Base-by-base conservation (phyloP, 2,888 invertebrate species). In the Branchipolynoe longqiensis region DNA sequence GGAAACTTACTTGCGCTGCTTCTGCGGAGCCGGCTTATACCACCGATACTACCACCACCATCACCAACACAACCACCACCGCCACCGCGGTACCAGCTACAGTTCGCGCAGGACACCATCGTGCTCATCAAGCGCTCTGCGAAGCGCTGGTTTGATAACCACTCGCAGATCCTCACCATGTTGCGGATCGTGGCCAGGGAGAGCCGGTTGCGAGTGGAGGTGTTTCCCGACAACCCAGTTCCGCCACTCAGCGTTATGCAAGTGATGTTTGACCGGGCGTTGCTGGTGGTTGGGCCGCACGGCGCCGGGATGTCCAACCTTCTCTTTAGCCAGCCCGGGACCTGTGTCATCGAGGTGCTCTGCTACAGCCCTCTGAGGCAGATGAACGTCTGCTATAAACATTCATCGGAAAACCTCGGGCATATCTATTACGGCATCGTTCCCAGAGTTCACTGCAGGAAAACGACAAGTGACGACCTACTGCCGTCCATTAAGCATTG, bases 41-140 rank as follows among this genome's bases (percentile, higher is more conserved):
- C n/a, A n/a, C n/a, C n/a, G n/a, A n/a, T n/a, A n/a, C n/a, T n/a
- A n/a, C n/a, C n/a, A n/a, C n/a, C n/a, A n/a, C n/a, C n/a, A n/a
- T n/a, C n/a, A n/a, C n/a, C n/a, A n/a, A n/a, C n/a, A n/a, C n/a
- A n/a, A n/a, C n/a, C n/a, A n/a, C n/a, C n/a, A n/a, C n/a, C n/a
- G n/a, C n/a, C n/a, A n/a, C n/a, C n/a, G n/a, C 31, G 59, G 28
- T 36, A 83, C 33, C 0, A 8, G 25, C 31, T 4, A 14, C 12
- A 54, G 14, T 36, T 22, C 18, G 14, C 31, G 8, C 25, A 58
- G n/a, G 54, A 78, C 33, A 6, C 33, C 25, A 36, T 87, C n/a
- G 56, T 87, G 31, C 58, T 87, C 12, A 87, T 87, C n/a, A 84
- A 84, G 40, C 62, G 87, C 25, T 82, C 85, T 0, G 40, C 85